Evolutionary conservation across 2,888 invertebrate genomes (phyloP), one percentile per base, ranked within the genome.

Genomic region (Agonopterix subpropinquella): DNA sequence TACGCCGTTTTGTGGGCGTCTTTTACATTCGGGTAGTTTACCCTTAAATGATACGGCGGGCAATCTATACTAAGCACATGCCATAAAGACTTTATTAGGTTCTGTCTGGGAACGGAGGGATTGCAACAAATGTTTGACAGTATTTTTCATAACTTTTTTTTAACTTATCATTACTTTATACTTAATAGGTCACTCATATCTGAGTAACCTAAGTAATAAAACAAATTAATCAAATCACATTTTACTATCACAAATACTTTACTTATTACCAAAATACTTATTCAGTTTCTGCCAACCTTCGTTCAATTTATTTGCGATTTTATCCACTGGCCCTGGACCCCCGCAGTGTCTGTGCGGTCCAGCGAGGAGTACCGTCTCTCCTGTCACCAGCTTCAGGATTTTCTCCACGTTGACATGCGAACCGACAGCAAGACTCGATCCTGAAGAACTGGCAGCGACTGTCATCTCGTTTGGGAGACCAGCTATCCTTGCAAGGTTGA

Each of bases 241-340:
- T 28, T 28, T 28, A 28, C 4, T 4, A 28, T 41, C 41, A 41
- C n/a, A 11, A 44, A 44, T 44, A 18, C 2, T 13, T 4, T 28
- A 28, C 44, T 13, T 46, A 36, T 67, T 76, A 52, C 72, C 74
- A 48, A 89, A 87, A 61, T 87, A 88, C 64, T 86, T 87, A 64
- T 86, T 88, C 52, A 89, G 59, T 58, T 85, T 89, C 64, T 87
- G 85, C 84, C 87, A 86, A 0, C 88, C 88, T 53, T 89, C 89
- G 0, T 79, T 66, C n/a, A 89, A 55, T 52, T 85, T 89, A 50
- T 49, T 82, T 15, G 88, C 71, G 11, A 89, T 89, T 54, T 83
- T 87, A 52, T 88, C 88, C 1, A 89, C 87, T 0, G 89, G 89
- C 0, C 88, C 88, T 0, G 87, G 85, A 0, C 86, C 86, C 0